These are phyloP conservation scores for Todus mexicanus DNA, from an alignment of 2,797 vertebrate species.

Conservation along the genomic window DNA sequence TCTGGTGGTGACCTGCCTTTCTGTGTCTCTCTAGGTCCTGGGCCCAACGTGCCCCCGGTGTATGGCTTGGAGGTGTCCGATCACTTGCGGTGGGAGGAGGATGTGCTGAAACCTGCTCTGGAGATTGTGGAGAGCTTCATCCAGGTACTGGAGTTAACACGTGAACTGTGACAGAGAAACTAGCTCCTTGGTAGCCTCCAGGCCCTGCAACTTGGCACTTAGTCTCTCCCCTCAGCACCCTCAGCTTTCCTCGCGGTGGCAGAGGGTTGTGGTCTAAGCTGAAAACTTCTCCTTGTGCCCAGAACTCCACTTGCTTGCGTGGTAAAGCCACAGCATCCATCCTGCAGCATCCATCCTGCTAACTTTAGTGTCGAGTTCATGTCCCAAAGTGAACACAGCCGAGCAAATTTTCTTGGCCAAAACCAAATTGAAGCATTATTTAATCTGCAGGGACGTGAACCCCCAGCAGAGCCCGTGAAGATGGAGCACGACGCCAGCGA, in stretches of 20 bases:
- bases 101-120: slow-evolving; percentile 87
- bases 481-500: slow-evolving; percentile 56
- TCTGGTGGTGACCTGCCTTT: neutral
- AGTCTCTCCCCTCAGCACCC: neutral
- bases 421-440: fast-evolving
- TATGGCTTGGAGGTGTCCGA: slow-evolving; percentile 91
- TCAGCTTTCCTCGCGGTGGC: neutral
- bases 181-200: neutral
- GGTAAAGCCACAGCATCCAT: neutral
- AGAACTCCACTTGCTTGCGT: neutral
- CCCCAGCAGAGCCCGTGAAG: slow-evolving; percentile 77
- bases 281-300: neutral
- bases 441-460: slow-evolving; percentile 75
- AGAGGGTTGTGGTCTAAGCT: neutral
- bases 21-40: slow-evolving; percentile 78
- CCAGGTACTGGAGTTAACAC: slow-evolving; percentile 76
- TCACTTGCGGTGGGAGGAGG: slow-evolving; percentile 84
- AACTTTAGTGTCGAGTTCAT: neutral
- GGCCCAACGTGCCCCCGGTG: slow-evolving; percentile 82
- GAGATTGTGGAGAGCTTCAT: slow-evolving; percentile 87
- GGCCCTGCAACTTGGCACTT: neutral
- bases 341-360: neutral
- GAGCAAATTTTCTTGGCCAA: fast-evolving
- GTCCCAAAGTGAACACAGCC: neutral
- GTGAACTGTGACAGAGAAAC: neutral